These are phyloP conservation scores for Cephus rjabovi DNA, from an alignment of 2,888 invertebrate species.

Conservation along the genomic window DNA sequence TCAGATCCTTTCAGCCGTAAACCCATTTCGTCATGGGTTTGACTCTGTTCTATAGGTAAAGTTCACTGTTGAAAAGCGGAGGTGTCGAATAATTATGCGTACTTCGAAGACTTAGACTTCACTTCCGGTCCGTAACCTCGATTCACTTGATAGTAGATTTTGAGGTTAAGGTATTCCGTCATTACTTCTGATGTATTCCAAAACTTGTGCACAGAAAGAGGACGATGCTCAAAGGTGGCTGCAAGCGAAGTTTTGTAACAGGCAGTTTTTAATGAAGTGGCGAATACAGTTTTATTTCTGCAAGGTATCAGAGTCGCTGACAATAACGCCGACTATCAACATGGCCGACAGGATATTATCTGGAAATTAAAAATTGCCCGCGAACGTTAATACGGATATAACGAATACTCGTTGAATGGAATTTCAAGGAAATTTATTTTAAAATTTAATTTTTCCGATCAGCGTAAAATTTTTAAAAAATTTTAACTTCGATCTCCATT, in stretches of 20 bases:
- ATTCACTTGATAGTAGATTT: background rate
- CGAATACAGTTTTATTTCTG: background rate
- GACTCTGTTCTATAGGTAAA: background rate
- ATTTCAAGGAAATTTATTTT: background rate
- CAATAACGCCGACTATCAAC: background rate
- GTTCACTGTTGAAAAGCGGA: background rate
- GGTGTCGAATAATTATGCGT: background rate
- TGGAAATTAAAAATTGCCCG: background rate
- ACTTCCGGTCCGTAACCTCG: background rate
- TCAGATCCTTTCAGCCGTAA: slow-evolving; percentile 45
- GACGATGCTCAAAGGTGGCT: background rate
- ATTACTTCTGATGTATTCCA: background rate
- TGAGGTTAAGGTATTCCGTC: background rate
- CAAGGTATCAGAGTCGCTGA: background rate
- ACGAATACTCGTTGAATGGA: background rate
- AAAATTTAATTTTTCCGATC: background rate
- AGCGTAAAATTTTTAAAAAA: too few species aligned
- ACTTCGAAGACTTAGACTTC: background rate
- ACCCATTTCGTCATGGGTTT: slow-evolving; percentile 35
- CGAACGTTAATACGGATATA: background rate
- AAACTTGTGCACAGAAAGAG: background rate
- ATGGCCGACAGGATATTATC: background rate
- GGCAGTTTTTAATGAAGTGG: background rate
- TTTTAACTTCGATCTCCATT: too few species aligned
- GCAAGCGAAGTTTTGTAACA: background rate